Conservation (phyloP, 2,113 vertebrate species). For the Chloebia gouldiae region DNA sequence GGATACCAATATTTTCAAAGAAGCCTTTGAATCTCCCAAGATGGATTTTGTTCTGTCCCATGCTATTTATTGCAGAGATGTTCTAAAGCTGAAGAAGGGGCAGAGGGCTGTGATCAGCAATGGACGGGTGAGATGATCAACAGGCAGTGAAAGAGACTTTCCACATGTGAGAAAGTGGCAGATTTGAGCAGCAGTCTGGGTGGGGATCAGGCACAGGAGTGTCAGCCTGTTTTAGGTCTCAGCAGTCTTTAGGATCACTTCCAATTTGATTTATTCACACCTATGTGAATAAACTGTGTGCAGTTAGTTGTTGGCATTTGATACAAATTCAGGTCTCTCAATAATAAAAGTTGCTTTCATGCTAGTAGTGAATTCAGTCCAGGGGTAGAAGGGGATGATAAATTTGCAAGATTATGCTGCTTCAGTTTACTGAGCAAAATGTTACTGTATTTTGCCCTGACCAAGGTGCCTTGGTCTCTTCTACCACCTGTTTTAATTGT, state of each 20-base stretch:
- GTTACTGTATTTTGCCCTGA: neutral
- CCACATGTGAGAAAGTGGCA: neutral
- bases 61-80: conserved; percentile 85
- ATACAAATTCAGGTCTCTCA: neutral
- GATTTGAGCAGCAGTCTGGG: neutral
- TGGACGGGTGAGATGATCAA: conserved; percentile 84
- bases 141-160: neutral
- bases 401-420: neutral
- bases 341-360: neutral
- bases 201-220: neutral
- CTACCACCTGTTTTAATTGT: neutral
- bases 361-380: neutral
- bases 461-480: neutral
- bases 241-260: neutral
- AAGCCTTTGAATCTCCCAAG: conserved; percentile 83
- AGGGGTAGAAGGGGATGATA: neutral
- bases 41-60: conserved; percentile 93
- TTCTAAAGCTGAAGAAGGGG: conserved; percentile 93
- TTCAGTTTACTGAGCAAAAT: neutral
- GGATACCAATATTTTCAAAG: conserved; percentile 88
- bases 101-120: conserved; percentile 95
- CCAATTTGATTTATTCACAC: neutral
- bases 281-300: neutral
- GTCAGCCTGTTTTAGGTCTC: neutral
- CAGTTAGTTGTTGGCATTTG: neutral